Evolutionary conservation across 2,888 invertebrate genomes (phyloP).

Genomic region (Trachelus tabidus): DNA sequence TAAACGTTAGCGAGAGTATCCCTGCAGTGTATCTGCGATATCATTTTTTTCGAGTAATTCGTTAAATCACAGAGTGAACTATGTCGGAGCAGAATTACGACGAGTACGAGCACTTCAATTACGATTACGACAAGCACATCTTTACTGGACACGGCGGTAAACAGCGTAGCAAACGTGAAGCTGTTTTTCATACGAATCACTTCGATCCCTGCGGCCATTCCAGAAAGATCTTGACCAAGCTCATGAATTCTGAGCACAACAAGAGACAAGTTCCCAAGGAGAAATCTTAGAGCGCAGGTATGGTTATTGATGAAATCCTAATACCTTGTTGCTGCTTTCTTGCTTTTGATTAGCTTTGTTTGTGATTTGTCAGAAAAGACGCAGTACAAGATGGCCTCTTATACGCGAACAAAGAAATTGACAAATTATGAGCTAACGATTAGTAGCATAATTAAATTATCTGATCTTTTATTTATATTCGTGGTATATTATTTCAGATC

Average conservation of each 20-base stretch:
- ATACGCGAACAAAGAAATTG: neutral
- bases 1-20: neutral
- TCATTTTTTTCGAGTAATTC: neutral
- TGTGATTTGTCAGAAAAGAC: neutral
- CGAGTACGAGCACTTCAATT: slow-evolving; percentile 95
- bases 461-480: neutral
- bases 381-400: neutral
- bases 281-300: slow-evolving; percentile 36
- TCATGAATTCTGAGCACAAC: slow-evolving; percentile 86
- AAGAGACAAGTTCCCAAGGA: slow-evolving; percentile 71
- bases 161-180: slow-evolving; percentile 90
- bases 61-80: slow-evolving; percentile 54
- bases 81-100: slow-evolving; percentile 90
- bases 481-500: neutral
- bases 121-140: slow-evolving; percentile 91
- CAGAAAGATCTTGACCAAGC: slow-evolving; percentile 88
- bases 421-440: neutral
- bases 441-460: neutral
- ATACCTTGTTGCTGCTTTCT: neutral
- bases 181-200: slow-evolving; percentile 88
- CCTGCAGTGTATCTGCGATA: neutral
- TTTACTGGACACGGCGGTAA: slow-evolving; percentile 90
- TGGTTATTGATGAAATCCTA: neutral
- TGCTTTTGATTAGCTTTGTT: neutral
- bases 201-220: slow-evolving; percentile 93